Base-by-base conservation (phyloP, 2,113 vertebrate genomes). In the Sciurus niger region DNA sequence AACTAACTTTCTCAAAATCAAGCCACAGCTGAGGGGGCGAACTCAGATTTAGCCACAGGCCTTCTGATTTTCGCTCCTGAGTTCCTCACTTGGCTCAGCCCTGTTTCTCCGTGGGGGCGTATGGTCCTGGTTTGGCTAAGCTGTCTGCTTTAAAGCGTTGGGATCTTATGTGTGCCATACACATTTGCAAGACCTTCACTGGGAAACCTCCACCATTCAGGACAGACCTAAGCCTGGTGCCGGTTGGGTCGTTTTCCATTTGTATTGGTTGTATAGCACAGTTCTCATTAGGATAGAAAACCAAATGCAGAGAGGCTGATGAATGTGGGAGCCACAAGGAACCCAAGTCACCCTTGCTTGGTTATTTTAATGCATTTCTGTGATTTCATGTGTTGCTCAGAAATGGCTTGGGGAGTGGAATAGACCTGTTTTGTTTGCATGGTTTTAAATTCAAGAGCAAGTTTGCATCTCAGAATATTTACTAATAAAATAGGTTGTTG, bases 311-410 rank as follows among this genome's bases (percentile, higher is more conserved):
- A 93, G 70, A 93, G 22, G 60, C 58, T 77, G 67, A 73, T 55
- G 40, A 63, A 17, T 30, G 11, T 37, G 53, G 25, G 76, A 68
- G 46, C 73, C 68, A 51, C 89, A 96, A 89, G 4, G 58, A 97
- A 34, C 46, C 18, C 5, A 20, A 63, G 51, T 60, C 88, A 90
- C 51, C 90, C 83, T 18, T 79, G 73, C 28, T 37, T 86, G 55
- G 46, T 90, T 37, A 94, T 76, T 93, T 95, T 18, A 88, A 70
- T 43, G 24, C 0, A 30, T 94, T 95, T 95, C 67, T 53, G n/a
- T 65, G 82, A 88, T 25, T 79, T 43, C 51, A 24, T 4, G 9
- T 40, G 12, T 80, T 76, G 25, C 60, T 84, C 67, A 72, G 84
- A 93, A 80, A 67, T 55, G 43, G 80, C 1, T 0, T 11, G 16